Evolutionary conservation across 2,888 invertebrate species (phyloP).

Genomic region (Glaucopsyche alexis): DNA sequence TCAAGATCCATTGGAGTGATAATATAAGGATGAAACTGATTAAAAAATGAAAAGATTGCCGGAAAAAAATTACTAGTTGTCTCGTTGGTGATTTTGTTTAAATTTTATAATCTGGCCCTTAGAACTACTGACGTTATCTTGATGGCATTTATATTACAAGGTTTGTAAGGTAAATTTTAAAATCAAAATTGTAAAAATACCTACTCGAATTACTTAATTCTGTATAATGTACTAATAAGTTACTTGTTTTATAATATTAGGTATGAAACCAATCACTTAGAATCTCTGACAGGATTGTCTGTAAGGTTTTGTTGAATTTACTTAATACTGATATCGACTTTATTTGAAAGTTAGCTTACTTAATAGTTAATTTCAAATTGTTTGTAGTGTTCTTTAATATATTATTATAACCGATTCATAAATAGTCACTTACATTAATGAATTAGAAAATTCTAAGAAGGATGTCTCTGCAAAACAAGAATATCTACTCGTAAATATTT

Average conservation of each 20-base stretch:
- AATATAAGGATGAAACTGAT: background rate
- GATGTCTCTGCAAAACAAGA: background rate
- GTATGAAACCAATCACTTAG: background rate
- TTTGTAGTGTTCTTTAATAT: background rate
- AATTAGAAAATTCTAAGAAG: no score
- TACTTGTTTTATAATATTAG: no score
- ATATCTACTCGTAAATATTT: background rate
- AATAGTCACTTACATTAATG: no score
- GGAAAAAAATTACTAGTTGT: background rate
- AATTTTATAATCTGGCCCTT: background rate
- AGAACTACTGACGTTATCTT: background rate
- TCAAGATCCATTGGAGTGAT: background rate
- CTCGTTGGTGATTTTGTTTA: background rate
- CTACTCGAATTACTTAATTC: background rate
- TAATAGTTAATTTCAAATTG: background rate
- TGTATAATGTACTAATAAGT: background rate
- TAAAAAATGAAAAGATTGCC: background rate
- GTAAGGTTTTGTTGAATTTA: background rate
- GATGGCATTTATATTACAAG: background rate
- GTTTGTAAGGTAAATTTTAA: background rate
- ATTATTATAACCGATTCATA: no score
- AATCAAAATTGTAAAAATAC: background rate
- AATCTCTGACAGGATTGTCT: conserved; percentile 9
- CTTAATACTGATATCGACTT: background rate
- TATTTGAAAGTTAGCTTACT: background rate